A percentile compares a stretch with the other conserved stretches of the same genome.
phyloP scores from a whole-genome alignment of 2,113 vertebrate species.

The Gasterosteus nipponicus region DNA sequence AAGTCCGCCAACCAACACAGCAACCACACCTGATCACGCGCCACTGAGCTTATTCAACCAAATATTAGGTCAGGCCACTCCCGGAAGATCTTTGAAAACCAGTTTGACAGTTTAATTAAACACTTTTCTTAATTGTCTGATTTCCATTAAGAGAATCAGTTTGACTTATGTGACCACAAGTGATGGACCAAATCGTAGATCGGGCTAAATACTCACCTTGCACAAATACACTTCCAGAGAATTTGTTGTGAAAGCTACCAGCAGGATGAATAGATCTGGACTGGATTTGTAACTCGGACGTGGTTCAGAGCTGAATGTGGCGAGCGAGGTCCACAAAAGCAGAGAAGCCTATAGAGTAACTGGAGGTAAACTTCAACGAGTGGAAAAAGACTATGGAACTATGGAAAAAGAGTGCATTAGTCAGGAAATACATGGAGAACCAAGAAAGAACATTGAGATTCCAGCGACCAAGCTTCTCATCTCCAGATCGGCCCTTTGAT shows the following conservation, averaged over 20 bases:
- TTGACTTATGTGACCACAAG: background rate
- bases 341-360: too few species aligned
- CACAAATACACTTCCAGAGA: background rate
- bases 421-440: too few species aligned
- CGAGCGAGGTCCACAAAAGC: too few species aligned
- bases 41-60: slow-evolving; percentile 14
- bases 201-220: background rate
- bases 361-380: too few species aligned
- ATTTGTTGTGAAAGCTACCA: background rate
- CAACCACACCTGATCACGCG: slow-evolving; percentile 12
- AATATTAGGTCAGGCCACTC: slow-evolving; percentile 2
- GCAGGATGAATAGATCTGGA: too few species aligned
- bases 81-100: background rate
- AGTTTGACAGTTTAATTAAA: background rate
- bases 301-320: too few species aligned
- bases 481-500: too few species aligned
- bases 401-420: too few species aligned
- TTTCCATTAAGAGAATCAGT: background rate
- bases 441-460: too few species aligned
- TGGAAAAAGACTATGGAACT: too few species aligned
- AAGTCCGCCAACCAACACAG: slow-evolving; percentile 34
- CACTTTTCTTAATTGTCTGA: background rate
- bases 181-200: background rate
- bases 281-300: too few species aligned
- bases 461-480: too few species aligned